Base-by-base conservation (phyloP, 1,140 invertebrate species). In the Proctacanthus coquilletti region DNA sequence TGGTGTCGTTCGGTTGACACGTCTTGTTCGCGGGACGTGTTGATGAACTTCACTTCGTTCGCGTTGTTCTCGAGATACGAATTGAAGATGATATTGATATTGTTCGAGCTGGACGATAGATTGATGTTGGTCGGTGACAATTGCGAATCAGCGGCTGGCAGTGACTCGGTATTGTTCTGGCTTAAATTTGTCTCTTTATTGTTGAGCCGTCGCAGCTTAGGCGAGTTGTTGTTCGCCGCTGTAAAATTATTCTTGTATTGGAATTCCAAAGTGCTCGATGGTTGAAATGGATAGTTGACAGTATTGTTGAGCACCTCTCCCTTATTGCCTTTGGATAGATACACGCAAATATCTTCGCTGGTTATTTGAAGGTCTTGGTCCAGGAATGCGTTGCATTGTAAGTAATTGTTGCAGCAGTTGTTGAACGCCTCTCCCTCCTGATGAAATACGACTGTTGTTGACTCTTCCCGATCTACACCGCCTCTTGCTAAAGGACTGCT, bases 221-320 rank as follows among this genome's bases (percentile, higher is more conserved):
- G 15, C 20, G 34, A n/a, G 9, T 53, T 56, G 36, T 50, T 48
- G 11, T 46, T 51, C 4, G 18, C 41, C 48, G 40, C 32, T 32
- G 21, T 49, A 47, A 58, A 58, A 37, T 58, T 58, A 43, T 58
- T 58, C 40, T 58, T 57, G 42, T 58, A 58, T 36, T 58, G 55
- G 15, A 58, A 58, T 37, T 58, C 55, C 20, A 58, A 38, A 1
- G 55, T 53, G 17, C 56, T 58, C 42, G 51, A 52, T 2, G 55
- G 55, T 41, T 58, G 55, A 19, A 58, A 58, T 17, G 55, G 55
- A 48, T 58, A 58, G 35, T 50, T 58, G 34, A 56, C 56, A 8
- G 55, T 54, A 31, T 58, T 58, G 37, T 58, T 58, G 11, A 58
- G 44, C 5, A 58, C 44, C 29, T 54, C 52, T 11, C 47, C 41